Evolutionary conservation across 2,888 invertebrate genomes (phyloP).

Genomic region (Zaprionus lineosus): DNA sequence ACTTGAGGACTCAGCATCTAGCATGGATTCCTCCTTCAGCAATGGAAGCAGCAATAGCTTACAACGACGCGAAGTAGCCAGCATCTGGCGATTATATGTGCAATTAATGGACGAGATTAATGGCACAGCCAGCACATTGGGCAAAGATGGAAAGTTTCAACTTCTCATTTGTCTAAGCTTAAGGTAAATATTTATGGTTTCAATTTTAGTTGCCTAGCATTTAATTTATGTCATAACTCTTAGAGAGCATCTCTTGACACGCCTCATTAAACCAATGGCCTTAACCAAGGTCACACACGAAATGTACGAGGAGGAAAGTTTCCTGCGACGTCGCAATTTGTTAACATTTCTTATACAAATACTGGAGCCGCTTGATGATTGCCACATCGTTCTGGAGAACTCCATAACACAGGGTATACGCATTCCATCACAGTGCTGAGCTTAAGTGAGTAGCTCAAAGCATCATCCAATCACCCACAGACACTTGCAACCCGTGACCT

Average conservation of each 20-base stretch:
- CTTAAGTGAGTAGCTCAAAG: background rate
- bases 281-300: slow-evolving; percentile 93
- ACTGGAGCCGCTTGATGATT: slow-evolving; percentile 93
- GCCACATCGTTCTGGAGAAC: slow-evolving; percentile 92
- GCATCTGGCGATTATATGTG: slow-evolving; percentile 94
- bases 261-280: slow-evolving; percentile 95
- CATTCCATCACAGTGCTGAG: slow-evolving; percentile 83
- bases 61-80: slow-evolving; percentile 84
- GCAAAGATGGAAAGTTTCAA: slow-evolving; percentile 99
- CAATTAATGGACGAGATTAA: slow-evolving; percentile 95
- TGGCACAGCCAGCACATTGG: slow-evolving; percentile 88
- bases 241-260: slow-evolving; percentile 94
- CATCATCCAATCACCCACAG: slow-evolving; percentile 54
- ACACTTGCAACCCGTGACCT: slow-evolving; percentile 74
- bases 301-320: slow-evolving; percentile 98
- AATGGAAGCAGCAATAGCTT: slow-evolving; percentile 66
- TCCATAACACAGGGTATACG: slow-evolving; percentile 87
- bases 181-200: slow-evolving; percentile 85
- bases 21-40: slow-evolving; percentile 76
- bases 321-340: slow-evolving; percentile 93
- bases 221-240: background rate
- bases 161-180: slow-evolving; percentile 96
- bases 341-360: slow-evolving; percentile 95
- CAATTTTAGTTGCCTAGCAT: background rate
- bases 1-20: slow-evolving; percentile 75